These are phyloP conservation scores for Bilobella aurantiaca DNA, from an alignment of 1,140 invertebrate genomes.

Conservation along the genomic window DNA sequence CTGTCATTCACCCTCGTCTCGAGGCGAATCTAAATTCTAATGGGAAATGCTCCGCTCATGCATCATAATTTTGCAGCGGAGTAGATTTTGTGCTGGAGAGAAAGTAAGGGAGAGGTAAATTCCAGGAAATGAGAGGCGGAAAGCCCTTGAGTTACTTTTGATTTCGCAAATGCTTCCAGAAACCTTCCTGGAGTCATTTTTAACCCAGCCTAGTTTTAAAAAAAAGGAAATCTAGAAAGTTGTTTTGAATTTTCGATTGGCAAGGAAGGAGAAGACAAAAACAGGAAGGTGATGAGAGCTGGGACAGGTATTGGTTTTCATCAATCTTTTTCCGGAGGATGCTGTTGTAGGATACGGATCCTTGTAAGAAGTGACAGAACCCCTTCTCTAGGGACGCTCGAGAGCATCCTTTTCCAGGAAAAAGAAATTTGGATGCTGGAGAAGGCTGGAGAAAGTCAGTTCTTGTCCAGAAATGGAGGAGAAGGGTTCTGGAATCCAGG, in stretches of 20 bases:
- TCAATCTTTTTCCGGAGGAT: too few relatives aligned
- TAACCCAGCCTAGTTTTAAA: not conserved
- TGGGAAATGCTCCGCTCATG: not conserved
- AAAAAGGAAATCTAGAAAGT: not conserved
- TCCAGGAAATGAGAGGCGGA: not conserved
- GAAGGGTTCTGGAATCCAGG: not conserved
- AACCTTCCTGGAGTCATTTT: not conserved
- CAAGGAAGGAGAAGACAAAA: not conserved
- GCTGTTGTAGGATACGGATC: not conserved
- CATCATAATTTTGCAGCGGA: not conserved
- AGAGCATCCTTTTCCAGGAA: not conserved
- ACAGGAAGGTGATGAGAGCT: not conserved
- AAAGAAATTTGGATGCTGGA: not conserved
- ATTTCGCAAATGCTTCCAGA: not conserved
- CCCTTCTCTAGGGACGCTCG: too few relatives aligned
- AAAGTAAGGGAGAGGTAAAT: not conserved
- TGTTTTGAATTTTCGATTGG: not conserved
- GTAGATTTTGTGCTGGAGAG: not conserved
- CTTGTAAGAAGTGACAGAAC: too few relatives aligned
- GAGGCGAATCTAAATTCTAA: too few relatives aligned
- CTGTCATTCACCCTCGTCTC: too few relatives aligned
- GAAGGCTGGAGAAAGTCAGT: constrained; percentile 5
- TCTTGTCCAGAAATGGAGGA: not conserved
- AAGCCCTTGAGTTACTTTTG: not conserved
- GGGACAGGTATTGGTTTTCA: not conserved